Evolutionary conservation across 1,140 invertebrate species (phyloP).

Genomic region (Pygmarrhopalites habei): DNA sequence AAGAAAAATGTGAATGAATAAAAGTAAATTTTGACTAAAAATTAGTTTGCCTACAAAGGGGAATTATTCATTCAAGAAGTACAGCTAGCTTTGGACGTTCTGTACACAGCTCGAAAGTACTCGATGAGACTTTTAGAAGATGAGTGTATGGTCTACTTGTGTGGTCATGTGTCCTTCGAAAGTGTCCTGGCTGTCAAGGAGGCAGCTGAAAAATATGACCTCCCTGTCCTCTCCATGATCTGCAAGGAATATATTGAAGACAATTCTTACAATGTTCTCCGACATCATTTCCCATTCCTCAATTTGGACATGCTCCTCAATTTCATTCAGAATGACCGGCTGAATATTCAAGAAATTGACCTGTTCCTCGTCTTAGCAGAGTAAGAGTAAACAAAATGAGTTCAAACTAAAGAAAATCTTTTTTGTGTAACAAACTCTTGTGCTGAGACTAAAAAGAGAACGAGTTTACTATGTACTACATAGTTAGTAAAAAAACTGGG

Average conservation of each 20-base stretch:
- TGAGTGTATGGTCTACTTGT: slow-evolving; percentile 16
- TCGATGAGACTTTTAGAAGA: slow-evolving; percentile 23
- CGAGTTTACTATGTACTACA: neutral
- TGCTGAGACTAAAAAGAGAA: too few species aligned
- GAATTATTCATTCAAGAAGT: neutral
- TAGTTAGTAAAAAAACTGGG: neutral
- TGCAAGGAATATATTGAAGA: slow-evolving; percentile 30
- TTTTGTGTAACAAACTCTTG: too few species aligned
- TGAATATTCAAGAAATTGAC: slow-evolving; percentile 20
- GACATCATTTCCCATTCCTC: slow-evolving; percentile 10
- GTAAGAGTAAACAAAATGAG: too few species aligned
- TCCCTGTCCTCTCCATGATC: slow-evolving; percentile 3
- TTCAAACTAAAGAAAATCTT: too few species aligned
- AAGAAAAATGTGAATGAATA: too few species aligned
- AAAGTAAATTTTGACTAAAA: too few species aligned
- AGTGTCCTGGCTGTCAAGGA: slow-evolving; percentile 30
- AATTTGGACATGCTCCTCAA: slow-evolving; percentile 12
- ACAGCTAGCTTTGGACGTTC: slow-evolving; percentile 17
- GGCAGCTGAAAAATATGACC: slow-evolving; percentile 17
- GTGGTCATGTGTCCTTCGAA: slow-evolving; percentile 16
- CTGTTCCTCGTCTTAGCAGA: slow-evolving; percentile 22
- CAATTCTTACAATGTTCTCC: slow-evolving; percentile 19
- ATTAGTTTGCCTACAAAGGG: slow-evolving; percentile 18
- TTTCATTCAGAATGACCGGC: slow-evolving; percentile 17
- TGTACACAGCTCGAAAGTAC: slow-evolving; percentile 27